phyloP scores from a whole-genome alignment of 2,888 invertebrate genomes.

The Hypomecis punctinalis region DNA sequence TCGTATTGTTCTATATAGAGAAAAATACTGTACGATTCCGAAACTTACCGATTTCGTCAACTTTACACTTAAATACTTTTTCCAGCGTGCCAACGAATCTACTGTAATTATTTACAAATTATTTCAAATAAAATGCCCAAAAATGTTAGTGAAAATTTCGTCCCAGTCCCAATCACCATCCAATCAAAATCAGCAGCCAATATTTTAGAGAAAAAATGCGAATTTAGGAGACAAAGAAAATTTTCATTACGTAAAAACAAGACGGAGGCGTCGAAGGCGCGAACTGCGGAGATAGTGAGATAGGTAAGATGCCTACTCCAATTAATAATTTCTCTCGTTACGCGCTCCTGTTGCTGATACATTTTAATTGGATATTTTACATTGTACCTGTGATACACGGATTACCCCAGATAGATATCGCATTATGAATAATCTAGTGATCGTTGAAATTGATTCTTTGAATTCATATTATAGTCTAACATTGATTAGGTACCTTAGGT shows the following conservation, averaged over 20 bases:
- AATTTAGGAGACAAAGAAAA: slow-evolving; percentile 14
- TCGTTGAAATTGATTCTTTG: too few species aligned
- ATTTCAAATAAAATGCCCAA: slow-evolving; percentile 1
- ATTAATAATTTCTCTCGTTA: slow-evolving; percentile 36
- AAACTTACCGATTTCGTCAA: too few species aligned
- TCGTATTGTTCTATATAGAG: too few species aligned
- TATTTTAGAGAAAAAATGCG: slow-evolving; percentile 11
- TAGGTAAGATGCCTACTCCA: slow-evolving; percentile 25
- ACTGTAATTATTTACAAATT: neutral
- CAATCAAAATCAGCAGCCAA: slow-evolving; percentile 18
- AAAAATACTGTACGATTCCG: too few species aligned
- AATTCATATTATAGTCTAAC: too few species aligned
- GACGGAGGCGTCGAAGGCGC: slow-evolving; percentile 7
- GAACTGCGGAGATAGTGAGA: slow-evolving; percentile 1
- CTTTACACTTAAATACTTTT: too few species aligned
- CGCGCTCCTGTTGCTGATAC: slow-evolving; percentile 26
- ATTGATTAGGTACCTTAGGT: too few species aligned
- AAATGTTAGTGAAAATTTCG: neutral
- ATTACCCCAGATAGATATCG: too few species aligned
- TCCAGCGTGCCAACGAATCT: neutral
- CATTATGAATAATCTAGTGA: too few species aligned
- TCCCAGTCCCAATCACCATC: slow-evolving; percentile 1
- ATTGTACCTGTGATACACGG: slow-evolving; percentile 15
- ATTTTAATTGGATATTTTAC: slow-evolving; percentile 40
- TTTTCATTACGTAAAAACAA: slow-evolving; percentile 25